phyloP scores from a whole-genome alignment of 1,140 invertebrate species.

The Sycophaga agraensis region DNA sequence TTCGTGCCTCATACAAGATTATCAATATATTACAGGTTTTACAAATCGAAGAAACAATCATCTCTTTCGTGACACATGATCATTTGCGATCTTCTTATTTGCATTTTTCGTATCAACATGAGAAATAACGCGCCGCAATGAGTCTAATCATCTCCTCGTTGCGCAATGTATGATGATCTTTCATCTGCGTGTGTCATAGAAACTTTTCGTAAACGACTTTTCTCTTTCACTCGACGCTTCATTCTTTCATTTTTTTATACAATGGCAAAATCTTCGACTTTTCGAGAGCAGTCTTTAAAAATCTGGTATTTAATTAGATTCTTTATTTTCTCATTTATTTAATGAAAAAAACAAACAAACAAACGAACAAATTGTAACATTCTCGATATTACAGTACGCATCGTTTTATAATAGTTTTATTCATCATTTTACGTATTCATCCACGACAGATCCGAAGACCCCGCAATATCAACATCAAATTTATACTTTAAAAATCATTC shows the following conservation, averaged over 20 bases:
- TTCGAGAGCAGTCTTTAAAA: conserved; percentile 28
- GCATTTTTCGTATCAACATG: background rate
- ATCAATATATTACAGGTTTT: conserved; percentile 22
- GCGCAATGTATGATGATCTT: conserved; percentile 27
- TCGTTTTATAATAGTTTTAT: conserved; percentile 16
- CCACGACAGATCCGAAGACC: conserved; percentile 13
- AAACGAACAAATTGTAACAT: conserved; percentile 24
- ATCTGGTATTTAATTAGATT: conserved; percentile 11
- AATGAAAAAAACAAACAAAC: conserved; percentile 10
- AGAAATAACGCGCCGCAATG: background rate
- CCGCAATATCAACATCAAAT: conserved; percentile 18
- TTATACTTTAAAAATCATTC: conserved; percentile 31
- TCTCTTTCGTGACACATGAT: background rate
- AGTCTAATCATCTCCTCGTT: background rate
- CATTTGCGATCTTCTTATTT: background rate
- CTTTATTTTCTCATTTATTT: background rate
- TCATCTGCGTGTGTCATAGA: conserved; percentile 25
- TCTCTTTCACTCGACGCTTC: background rate
- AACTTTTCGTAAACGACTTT: conserved; percentile 14
- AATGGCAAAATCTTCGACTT: conserved; percentile 28
- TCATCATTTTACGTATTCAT: conserved; percentile 25
- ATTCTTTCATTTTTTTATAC: conserved; percentile 10
- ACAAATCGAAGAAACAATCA: conserved; percentile 16
- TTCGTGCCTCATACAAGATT: conserved; percentile 15
- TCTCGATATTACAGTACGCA: conserved; percentile 25